phyloP scores from a whole-genome alignment of 2,888 invertebrate species.

The Nowickia ferox region DNA sequence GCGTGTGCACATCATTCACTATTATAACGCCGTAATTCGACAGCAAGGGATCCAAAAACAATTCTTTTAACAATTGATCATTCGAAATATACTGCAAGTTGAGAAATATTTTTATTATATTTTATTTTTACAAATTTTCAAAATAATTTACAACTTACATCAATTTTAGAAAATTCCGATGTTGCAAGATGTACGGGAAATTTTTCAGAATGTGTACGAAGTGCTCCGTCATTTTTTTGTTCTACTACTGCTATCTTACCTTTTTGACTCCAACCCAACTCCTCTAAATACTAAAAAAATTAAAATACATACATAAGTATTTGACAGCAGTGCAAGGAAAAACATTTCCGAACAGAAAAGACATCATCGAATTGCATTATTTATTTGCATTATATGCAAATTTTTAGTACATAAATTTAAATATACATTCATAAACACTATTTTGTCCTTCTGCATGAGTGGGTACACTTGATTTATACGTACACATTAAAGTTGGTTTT shows the following conservation, averaged over 20 bases:
- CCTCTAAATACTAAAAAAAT: conserved; percentile 90
- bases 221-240: conserved; percentile 92
- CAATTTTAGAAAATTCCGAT: conserved; percentile 12
- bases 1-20: conserved; percentile 97
- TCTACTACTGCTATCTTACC: conserved; percentile 95
- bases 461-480: conserved; percentile 1
- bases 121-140: conserved; percentile 1
- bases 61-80: conserved; percentile 96
- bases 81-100: conserved; percentile 94
- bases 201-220: conserved; percentile 87
- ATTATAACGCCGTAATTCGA: conserved; percentile 94
- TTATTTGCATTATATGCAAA: background rate
- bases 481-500: conserved; percentile 25
- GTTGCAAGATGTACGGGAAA: conserved; percentile 92
- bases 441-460: background rate
- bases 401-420: background rate
- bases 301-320: background rate
- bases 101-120: background rate
- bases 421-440: background rate
- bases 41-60: conserved; percentile 96
- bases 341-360: conserved; percentile 3
- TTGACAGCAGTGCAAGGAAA: background rate
- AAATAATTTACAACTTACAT: conserved; percentile 41
- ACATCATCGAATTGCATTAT: conserved; percentile 52
- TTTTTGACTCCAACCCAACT: conserved; percentile 92